phyloP scores from a whole-genome alignment of 2,888 invertebrate species.

The Hyppa rectilinea region DNA sequence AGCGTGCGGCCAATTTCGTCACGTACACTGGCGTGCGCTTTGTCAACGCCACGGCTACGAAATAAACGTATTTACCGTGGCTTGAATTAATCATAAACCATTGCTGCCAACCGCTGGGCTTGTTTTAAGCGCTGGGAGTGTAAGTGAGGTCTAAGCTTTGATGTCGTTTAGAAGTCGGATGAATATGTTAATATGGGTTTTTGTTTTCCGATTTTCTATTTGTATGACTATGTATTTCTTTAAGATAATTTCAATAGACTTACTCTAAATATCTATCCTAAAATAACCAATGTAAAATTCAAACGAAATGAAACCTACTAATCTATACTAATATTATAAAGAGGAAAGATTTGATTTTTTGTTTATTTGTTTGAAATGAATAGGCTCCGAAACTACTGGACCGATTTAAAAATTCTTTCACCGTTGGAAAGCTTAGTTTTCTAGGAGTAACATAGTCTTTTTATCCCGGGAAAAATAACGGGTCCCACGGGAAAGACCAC shows the following conservation, averaged over 20 bases:
- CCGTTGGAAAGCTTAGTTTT: no score
- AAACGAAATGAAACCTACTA: not conserved
- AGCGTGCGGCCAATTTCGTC: slow-evolving; percentile 68
- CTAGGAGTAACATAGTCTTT: no score
- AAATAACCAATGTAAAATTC: not conserved
- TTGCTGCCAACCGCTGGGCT: slow-evolving; percentile 52
- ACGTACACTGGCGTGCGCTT: slow-evolving; percentile 66
- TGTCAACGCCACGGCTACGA: slow-evolving; percentile 68
- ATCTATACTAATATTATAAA: no score
- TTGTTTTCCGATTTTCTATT: not conserved
- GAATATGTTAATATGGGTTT: not conserved
- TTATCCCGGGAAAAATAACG: no score
- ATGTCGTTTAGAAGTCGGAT: not conserved
- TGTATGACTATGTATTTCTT: no score
- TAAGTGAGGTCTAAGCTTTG: slow-evolving; percentile 10
- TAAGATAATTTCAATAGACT: no score
- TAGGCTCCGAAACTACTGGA: no score
- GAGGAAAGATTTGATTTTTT: no score
- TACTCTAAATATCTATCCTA: not conserved
- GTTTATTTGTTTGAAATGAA: no score
- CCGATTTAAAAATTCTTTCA: no score
- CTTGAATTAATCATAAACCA: slow-evolving; percentile 71
- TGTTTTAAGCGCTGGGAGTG: slow-evolving; percentile 40
- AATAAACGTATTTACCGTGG: slow-evolving; percentile 72
- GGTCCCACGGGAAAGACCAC: no score